Evolutionary conservation across 2,113 vertebrate genomes (phyloP).

Genomic region (Hymenochirus boettgeri): DNA sequence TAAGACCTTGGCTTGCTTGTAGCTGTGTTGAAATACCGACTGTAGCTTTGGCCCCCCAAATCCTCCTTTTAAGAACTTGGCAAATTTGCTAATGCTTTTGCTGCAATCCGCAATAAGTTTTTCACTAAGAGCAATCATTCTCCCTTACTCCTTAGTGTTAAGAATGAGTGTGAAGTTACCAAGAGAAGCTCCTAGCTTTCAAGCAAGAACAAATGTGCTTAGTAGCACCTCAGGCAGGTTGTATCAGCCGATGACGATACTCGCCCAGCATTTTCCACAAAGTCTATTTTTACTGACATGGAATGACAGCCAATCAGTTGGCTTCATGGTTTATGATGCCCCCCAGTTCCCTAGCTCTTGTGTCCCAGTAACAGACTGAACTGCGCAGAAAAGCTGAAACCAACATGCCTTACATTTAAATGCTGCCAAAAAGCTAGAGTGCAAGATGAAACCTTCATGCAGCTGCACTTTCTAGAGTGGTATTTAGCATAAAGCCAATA

Average conservation of each 20-base stretch:
- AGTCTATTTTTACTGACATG: constrained; percentile 50
- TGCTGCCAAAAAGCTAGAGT: constrained; percentile 61
- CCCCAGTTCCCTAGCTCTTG: constrained; percentile 50
- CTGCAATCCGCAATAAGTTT: constrained; percentile 48
- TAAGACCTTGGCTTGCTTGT: constrained; percentile 44
- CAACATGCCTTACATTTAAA: constrained; percentile 53
- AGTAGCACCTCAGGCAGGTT: constrained; percentile 23
- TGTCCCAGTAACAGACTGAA: constrained; percentile 58
- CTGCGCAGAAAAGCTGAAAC: constrained; percentile 59
- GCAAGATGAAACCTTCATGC: constrained; percentile 71
- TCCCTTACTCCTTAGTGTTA: neutral
- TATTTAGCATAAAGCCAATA: constrained; percentile 59
- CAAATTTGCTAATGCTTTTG: constrained; percentile 48
- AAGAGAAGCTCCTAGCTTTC: neutral
- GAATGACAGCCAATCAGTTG: constrained; percentile 52
- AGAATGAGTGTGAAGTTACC: constrained; percentile 2
- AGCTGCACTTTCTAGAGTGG: constrained; percentile 67
- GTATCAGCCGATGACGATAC: constrained; percentile 42
- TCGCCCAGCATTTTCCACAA: constrained; percentile 51
- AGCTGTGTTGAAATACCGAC: constrained; percentile 33
- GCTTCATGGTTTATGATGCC: constrained; percentile 40
- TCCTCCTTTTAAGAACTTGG: constrained; percentile 44
- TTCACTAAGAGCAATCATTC: constrained; percentile 49
- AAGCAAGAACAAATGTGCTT: neutral
- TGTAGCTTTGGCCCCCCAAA: constrained; percentile 39